Evolutionary conservation across 2,113 vertebrate species (phyloP).

Genomic region (Sialia sialis): DNA sequence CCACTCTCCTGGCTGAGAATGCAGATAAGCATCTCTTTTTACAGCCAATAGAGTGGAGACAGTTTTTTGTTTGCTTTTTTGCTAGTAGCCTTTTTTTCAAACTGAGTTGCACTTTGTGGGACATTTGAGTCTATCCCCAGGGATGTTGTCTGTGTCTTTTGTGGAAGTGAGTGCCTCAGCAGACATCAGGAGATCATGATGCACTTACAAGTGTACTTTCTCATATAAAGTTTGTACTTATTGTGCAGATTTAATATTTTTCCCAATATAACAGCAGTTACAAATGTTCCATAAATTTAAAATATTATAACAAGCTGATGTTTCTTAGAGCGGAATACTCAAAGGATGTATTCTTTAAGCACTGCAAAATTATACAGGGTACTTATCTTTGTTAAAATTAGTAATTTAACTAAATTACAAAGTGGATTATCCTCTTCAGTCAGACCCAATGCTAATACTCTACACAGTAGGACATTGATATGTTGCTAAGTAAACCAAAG

Average conservation of each 20-base stretch:
- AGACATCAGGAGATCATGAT: slow-evolving; percentile 39
- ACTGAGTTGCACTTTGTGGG: slow-evolving; percentile 35
- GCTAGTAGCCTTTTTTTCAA: slow-evolving; percentile 8
- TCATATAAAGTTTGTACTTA: slow-evolving; percentile 62
- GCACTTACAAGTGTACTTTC: slow-evolving; percentile 51
- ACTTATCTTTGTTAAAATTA: slow-evolving; percentile 67
- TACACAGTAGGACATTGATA: slow-evolving; percentile 54
- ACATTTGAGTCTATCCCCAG: slow-evolving; percentile 15
- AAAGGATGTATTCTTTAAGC: slow-evolving; percentile 67
- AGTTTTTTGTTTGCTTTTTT: slow-evolving; percentile 4
- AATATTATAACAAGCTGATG: slow-evolving; percentile 57
- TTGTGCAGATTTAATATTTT: slow-evolving; percentile 68
- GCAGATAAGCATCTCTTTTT: slow-evolving; percentile 34
- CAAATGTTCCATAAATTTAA: slow-evolving; percentile 70
- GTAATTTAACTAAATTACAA: slow-evolving; percentile 75
- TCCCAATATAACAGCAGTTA: slow-evolving; percentile 60
- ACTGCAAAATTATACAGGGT: slow-evolving; percentile 63
- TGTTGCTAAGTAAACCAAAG: slow-evolving; percentile 52
- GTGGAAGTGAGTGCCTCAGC: slow-evolving; percentile 30
- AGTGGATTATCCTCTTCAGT: slow-evolving; percentile 61
- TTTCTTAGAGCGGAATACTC: slow-evolving; percentile 58
- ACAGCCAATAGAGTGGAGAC: background rate
- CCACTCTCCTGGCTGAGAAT: background rate
- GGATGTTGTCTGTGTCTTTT: slow-evolving; percentile 38
- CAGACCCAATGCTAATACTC: slow-evolving; percentile 52